Evolutionary conservation across 2,888 invertebrate genomes (phyloP).

Genomic region (Crioceris asparagi): DNA sequence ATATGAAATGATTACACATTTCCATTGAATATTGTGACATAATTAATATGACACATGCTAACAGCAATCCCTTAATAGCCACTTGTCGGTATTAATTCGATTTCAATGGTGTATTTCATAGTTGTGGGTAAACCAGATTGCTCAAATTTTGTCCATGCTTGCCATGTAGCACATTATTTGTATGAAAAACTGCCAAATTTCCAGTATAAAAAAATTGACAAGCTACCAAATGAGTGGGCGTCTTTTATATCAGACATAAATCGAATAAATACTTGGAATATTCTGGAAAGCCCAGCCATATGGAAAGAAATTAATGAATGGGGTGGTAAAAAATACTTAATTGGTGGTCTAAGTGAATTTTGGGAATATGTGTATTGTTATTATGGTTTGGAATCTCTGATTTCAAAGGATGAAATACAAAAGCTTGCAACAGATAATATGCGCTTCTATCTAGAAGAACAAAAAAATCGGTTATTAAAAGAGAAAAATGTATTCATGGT

Average conservation of each 20-base stretch:
- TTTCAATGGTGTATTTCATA: conserved; percentile 42
- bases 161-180: conserved; percentile 45
- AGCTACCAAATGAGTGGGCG: conserved; percentile 41
- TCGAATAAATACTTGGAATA: conserved; percentile 45
- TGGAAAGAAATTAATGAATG: conserved; percentile 50
- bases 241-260: conserved; percentile 44
- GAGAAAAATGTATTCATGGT: conserved; percentile 10
- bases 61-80: no score
- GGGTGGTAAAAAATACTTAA: conserved; percentile 45
- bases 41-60: no score
- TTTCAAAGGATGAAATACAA: conserved; percentile 27
- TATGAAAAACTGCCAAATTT: conserved; percentile 45
- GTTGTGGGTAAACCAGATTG: conserved; percentile 48
- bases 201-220: conserved; percentile 41
- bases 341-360: conserved; percentile 51
- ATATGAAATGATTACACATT: no score
- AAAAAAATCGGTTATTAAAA: conserved; percentile 3
- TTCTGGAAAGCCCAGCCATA: conserved; percentile 44
- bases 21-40: no score
- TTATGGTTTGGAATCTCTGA: conserved; percentile 38
- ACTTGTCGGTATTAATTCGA: no score
- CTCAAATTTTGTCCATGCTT: conserved; percentile 42
- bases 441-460: conserved; percentile 1
- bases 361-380: conserved; percentile 52
- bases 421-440: conserved; percentile 18